Evolutionary conservation across 1,140 invertebrate genomes (phyloP), one percentile per base, ranked within the genome.

Genomic region (Thaumetopoea pityocampa): DNA sequence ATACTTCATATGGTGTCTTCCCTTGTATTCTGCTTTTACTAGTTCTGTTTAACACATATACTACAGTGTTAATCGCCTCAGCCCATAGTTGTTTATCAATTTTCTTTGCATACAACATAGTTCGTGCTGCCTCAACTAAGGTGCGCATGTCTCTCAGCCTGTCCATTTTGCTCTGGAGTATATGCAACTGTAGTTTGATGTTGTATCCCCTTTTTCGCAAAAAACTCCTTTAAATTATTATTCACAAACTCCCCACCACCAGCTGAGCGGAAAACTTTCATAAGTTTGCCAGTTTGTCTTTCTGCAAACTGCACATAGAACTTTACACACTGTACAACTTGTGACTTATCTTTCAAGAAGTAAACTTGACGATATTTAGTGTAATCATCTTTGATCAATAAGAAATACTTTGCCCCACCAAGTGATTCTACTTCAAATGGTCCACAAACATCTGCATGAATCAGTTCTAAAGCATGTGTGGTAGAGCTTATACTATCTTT

Each of bases 111-210:
- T 22, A 10, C n/a, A 34, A 2, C 32, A 34, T 34, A 5, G 8
- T 11, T 11, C 32, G 1, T 22, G 32, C 32, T 3, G 12, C 15
- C 6, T 34, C 32, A 1, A 34, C 11, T 3, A 34, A 12, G 4
- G 32, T 34, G 2, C 32, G 12, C n/a, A 22, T 22, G 10, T 20
- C 32, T 6, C 15, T 34, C 32, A 5, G 32, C 32, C 3, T 9
- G 7, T 3, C 18, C 32, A 34, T 34, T 34, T 7, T 34, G 32
- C 7, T 34, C 17, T 1, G 32, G 32, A 2, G 18, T 34, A 9
- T 5, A 22, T 2, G 32, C 18, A 4, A 16, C 18, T 1, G 32
- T 22, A 2, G 16, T 9, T 19, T 34, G 12, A 20, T 22, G 19
- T 9, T 2, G 1, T 10, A 28, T 28, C 2, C 26, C 26, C 2